Evolutionary conservation across 2,888 invertebrate species (phyloP), one percentile per base, ranked within the genome.

Genomic region (Aquatica leii): DNA sequence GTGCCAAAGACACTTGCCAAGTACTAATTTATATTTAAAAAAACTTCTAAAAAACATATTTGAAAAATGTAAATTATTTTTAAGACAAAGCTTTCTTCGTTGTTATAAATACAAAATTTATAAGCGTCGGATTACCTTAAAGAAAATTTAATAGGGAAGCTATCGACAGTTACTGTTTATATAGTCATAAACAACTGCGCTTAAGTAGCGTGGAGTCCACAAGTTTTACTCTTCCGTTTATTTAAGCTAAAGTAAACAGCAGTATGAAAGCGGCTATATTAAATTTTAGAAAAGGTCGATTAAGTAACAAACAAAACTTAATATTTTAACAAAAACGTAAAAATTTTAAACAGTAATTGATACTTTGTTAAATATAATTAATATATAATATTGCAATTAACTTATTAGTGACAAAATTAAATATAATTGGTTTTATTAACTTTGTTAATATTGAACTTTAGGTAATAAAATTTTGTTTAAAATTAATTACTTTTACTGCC

Each of bases 1-100:
- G 59, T 58, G 62, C 63, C 68, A 63, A 69, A 68, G 59, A 68
- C 66, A 64, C 64, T 68, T 68, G 69, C 57, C 66, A 66, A 66
- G 55, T 55, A 55, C 31, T 59, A 52, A 48, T 52, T 66, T 62
- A 66, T 66, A 62, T 59, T 66, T 62, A 51, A 59, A 62, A 63
- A 63, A 66, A 24, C 37, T 54, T 34, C 35, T 51, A 40, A 40
- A 4, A 5, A 40, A 14, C 12, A 14, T 40, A 14, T 40, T n/a
- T 14, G n/a, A n/a, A n/a, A 12, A 40, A 3, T 12, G 40, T 9
- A 40, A 5, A 5, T 40, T 40, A 3, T 9, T 5, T 40, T 9
- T n/a, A 9, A 9, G 8, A 14, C 40, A 40, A 40, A 49, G 49
- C 9, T 24, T 48, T 24, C 14, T 20, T 24, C n/a, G 17, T 14